These are phyloP conservation scores for Drosophila colorata DNA, from an alignment of 2,888 invertebrate genomes.

Conservation along the genomic window DNA sequence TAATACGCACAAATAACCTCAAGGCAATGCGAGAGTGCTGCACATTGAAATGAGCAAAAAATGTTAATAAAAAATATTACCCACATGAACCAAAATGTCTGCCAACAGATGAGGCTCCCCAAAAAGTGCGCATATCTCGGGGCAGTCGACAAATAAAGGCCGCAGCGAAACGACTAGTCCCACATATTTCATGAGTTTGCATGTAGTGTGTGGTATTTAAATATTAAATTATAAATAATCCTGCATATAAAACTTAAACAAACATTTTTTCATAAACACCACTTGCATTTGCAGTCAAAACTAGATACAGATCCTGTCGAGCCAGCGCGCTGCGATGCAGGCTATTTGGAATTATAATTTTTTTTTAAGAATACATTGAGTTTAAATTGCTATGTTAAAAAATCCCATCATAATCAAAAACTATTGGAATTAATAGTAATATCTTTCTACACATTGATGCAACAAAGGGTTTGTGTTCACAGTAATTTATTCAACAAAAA, in stretches of 20 bases:
- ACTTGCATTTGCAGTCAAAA: not conserved
- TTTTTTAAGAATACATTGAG: not conserved
- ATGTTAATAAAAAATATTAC: slow-evolving; percentile 59
- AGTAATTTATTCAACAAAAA: no score
- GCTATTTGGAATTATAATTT: no score
- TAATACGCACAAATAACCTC: slow-evolving; percentile 57
- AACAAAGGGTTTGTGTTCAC: no score
- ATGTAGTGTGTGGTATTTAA: not conserved
- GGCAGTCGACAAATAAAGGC: not conserved
- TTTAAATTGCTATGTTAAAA: no score
- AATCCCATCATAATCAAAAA: no score
- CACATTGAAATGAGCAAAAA: slow-evolving; percentile 65
- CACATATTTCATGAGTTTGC: not conserved
- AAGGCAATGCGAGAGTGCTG: slow-evolving; percentile 35
- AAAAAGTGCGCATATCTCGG: not conserved
- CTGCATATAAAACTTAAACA: no score
- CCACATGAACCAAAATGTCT: slow-evolving; percentile 7
- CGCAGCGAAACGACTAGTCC: not conserved
- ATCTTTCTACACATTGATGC: no score
- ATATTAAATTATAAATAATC: no score
- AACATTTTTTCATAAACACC: no score
- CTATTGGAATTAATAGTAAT: no score
- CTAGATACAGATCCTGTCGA: no score
- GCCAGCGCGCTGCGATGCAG: no score
- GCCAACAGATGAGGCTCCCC: slow-evolving; percentile 5